phyloP scores from a whole-genome alignment of 1,140 invertebrate genomes.

The Nixonia krombeini region DNA sequence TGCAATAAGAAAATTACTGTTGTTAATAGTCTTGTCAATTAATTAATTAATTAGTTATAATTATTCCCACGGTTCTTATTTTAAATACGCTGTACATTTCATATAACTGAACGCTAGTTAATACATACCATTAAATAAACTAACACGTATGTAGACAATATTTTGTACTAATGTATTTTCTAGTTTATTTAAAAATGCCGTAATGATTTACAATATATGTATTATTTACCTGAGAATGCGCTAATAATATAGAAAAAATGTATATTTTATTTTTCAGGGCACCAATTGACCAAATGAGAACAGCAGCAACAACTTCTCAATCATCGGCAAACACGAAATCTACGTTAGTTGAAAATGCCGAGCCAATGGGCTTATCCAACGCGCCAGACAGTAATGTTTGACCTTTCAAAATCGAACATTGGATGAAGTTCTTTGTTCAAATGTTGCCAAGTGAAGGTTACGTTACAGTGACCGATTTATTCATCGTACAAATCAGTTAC shows the following conservation, averaged over 20 bases:
- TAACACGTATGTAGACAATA: no score
- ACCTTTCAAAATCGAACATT: constrained; percentile 48
- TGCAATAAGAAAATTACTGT: no score
- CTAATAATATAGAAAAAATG: no score
- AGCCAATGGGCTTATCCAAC: constrained; percentile 80
- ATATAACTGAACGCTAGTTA: no score
- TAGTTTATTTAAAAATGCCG: no score
- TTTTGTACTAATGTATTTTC: no score
- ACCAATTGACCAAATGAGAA: constrained; percentile 82
- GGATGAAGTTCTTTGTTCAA: constrained; percentile 8
- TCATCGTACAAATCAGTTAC: constrained; percentile 15
- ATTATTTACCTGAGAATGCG: no score
- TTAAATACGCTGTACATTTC: no score
- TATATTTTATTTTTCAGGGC: constrained; percentile 75
- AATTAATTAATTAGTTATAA: no score
- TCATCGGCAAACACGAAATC: constrained; percentile 72
- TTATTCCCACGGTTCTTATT: no score
- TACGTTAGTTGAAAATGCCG: constrained; percentile 82
- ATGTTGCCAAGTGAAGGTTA: not conserved
- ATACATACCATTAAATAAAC: no score
- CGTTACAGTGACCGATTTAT: constrained; percentile 6
- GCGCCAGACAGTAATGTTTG: constrained; percentile 79
- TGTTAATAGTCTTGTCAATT: no score
- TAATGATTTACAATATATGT: not conserved
- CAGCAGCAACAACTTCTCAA: constrained; percentile 71